Evolutionary conservation across 2,113 vertebrate species (phyloP), one percentile per base, ranked within the genome.

Genomic region (Tetraodon nigroviridis): DNA sequence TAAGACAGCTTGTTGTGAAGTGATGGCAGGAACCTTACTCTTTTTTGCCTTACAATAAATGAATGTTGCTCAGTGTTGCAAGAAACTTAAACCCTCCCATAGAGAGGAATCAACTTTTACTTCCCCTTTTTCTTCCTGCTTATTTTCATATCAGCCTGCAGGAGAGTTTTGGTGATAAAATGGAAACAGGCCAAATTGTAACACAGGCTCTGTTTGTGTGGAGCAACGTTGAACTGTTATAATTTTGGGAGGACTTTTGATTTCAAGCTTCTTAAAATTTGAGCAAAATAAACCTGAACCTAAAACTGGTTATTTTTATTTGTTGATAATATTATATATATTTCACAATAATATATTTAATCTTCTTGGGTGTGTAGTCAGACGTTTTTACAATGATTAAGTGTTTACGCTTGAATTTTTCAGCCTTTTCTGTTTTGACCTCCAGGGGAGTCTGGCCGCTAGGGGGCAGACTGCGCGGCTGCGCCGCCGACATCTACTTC

Each of bases 71-170:
- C 50, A 84, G 81, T 83, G 73, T 81, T 83, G 79, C 75, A 88
- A 85, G 80, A 78, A 80, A 51, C 58, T 80, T 79, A 82, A 85
- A 87, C 76, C 83, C 88, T 85, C 86, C 88, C 86, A 84, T 75
- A 64, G 70, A 85, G 65, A 89, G 86, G 84, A 91, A 87, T 87
- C 55, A 37, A 62, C 71, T 77, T 64, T 73, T 80, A 89, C 87
- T 92, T 91, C 91, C 90, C 75, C 77, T 89, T 92, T 89, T 90
- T 86, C 81, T 89, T 88, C 84, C 83, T 88, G 85, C 81, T 89
- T 58, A 90, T 91, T 91, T 91, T 88, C 88, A 90, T 91, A 91
- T 88, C 83, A 80, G 73, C 65, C 61, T 53, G 68, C 42, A 76
- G 67, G 71, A 76, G 64, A 76, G 74, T 81, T 78, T 78, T 81